Conservation (phyloP, 2,797 vertebrate species). For the Molothrus aeneus region DNA sequence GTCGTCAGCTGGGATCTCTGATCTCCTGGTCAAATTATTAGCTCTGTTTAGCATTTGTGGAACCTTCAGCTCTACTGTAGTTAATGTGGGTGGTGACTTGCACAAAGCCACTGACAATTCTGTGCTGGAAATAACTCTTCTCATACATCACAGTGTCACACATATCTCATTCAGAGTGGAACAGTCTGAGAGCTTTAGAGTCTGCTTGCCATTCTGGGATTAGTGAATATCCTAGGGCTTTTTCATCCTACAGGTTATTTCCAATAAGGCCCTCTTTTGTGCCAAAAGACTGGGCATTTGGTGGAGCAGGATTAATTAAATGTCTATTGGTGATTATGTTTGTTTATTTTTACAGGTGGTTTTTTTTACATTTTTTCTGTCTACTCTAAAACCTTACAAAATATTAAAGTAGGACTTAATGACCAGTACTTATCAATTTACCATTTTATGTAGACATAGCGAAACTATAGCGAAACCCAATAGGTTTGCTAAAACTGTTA, state of each 20-base stretch:
- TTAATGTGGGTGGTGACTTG: background rate
- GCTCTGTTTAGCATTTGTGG: background rate
- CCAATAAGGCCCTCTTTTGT: background rate
- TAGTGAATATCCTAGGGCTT: background rate
- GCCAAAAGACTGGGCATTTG: background rate
- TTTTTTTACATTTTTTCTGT: background rate
- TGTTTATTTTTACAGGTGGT: accelerated
- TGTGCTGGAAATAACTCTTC: background rate
- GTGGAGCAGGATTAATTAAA: background rate
- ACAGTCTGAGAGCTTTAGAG: background rate
- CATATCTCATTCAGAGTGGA: background rate
- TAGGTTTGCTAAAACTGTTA: background rate
- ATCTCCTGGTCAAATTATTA: background rate
- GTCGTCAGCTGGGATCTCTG: background rate
- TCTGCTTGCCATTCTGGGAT: background rate
- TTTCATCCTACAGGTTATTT: background rate
- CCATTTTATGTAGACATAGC: background rate
- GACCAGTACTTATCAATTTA: background rate
- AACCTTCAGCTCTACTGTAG: background rate
- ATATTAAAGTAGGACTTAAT: background rate
- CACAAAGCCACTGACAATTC: background rate
- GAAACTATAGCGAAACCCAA: background rate
- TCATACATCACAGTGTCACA: background rate
- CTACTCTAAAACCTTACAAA: background rate
- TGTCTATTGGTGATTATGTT: background rate